phyloP scores from a whole-genome alignment of 2,888 invertebrate species.

The Prenolepis imparis region DNA sequence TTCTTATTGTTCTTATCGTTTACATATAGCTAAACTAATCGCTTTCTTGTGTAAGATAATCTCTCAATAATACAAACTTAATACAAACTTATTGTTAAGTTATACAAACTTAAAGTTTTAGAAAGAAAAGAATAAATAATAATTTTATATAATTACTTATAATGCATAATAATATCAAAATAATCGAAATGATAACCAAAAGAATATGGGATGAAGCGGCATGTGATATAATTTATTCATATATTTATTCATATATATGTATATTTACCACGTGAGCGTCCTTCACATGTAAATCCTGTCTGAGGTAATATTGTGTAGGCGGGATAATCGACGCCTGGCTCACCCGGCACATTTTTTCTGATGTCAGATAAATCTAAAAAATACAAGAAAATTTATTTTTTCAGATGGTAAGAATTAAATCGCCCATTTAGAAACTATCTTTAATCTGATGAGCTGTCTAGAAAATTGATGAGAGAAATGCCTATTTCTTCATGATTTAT shows the following conservation, averaged over 20 bases:
- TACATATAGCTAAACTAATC: not conserved
- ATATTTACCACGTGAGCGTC: conserved; percentile 88
- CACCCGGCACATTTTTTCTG: conserved; percentile 89
- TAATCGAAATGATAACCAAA: not conserved
- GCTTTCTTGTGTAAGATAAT: not conserved
- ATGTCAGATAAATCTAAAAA: conserved; percentile 87
- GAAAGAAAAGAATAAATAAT: not conserved
- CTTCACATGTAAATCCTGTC: conserved; percentile 89
- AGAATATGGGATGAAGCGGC: not conserved
- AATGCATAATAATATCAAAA: not conserved
- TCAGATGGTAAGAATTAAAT: not conserved
- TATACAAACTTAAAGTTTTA: not conserved
- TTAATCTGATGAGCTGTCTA: not conserved
- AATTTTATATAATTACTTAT: conserved; percentile 16
- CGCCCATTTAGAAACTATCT: conserved; percentile 1
- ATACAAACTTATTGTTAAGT: no score
- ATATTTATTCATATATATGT: not conserved
- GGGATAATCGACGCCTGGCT: conserved; percentile 90
- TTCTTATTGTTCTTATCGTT: not conserved
- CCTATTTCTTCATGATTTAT: not conserved
- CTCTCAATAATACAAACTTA: not conserved
- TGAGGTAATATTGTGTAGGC: conserved; percentile 88
- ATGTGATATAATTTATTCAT: conserved; percentile 47
- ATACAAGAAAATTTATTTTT: conserved; percentile 11
- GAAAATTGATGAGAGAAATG: not conserved